Evolutionary conservation across 2,113 vertebrate species (phyloP), one percentile per base, ranked within the genome.

Genomic region (Capra hircus): DNA sequence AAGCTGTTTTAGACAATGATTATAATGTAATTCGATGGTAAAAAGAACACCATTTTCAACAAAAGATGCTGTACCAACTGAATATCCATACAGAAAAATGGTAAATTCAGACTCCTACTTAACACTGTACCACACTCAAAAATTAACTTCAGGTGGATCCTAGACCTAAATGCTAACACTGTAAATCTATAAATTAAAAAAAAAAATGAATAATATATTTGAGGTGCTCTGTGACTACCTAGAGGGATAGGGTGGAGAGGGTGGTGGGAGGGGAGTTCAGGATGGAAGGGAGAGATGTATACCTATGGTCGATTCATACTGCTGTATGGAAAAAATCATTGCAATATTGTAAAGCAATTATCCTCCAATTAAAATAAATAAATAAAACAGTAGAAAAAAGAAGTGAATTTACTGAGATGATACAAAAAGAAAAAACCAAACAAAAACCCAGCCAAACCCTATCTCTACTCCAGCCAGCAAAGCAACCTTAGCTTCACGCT

Each of bases 401-500:
- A 43, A 43, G 10, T 3, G 23, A 43, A 40, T 23, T 74, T 74
- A 74, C 36, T 74, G 36, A 74, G 12, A 27, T 11, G 14, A 74
- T 74, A 25, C 12, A 25, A 71, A 71, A 74, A 74, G 11, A 74
- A 7, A 43, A 25, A 74, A 27, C 1, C 36, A 43, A 74, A 43
- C 5, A 43, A 74, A 74, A 74, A 27, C 21, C 71, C 97, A 98
- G 97, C 95, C 97, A 91, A 88, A 94, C 97, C 78, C 97, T 71
- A 82, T 97, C 97, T 97, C 91, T 64, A 89, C 94, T 97, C 94
- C 83, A 98, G 78, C 94, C 95, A 97, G 96, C 50, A 53, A 84
- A 91, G 53, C 98, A 98, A 95, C 97, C 87, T 97, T 97, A 96
- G 98, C 97, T 98, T 98, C 97, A 98, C 91, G 86, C 97, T 98